Conservation (phyloP, 2,888 invertebrate species). For the Drosophila yooni region DNA sequence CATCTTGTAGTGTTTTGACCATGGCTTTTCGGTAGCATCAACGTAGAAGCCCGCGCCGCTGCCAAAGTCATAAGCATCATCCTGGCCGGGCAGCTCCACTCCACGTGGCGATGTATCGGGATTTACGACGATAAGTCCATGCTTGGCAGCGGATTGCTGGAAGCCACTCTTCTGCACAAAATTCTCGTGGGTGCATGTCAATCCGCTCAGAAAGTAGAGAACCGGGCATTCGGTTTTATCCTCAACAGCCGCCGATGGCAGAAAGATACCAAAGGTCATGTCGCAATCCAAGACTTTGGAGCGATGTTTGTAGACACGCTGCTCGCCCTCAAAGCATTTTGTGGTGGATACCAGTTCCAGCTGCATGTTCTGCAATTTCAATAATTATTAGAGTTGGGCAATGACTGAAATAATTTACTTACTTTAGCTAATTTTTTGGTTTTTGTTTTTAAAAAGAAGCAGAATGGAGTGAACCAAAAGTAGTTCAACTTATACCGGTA, state of each 20-base stretch:
- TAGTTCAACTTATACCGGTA: constrained; percentile 5
- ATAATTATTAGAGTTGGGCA: not conserved
- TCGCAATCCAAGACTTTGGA: constrained; percentile 90
- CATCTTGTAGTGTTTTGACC: constrained; percentile 97
- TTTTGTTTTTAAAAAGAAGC: not conserved
- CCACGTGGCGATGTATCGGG: constrained; percentile 99
- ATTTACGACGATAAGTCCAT: constrained; percentile 94
- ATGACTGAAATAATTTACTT: not conserved
- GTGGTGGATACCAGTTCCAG: constrained; percentile 73
- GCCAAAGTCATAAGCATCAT: constrained; percentile 97
- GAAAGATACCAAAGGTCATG: constrained; percentile 96
- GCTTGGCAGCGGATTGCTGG: constrained; percentile 94
- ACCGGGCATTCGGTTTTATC: constrained; percentile 88
- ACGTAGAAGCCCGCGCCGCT: constrained; percentile 98
- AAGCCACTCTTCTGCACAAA: constrained; percentile 98
- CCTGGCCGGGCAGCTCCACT: constrained; percentile 94
- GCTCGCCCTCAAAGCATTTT: constrained; percentile 82
- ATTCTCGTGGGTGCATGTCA: constrained; percentile 97
- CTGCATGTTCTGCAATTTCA: constrained; percentile 59
- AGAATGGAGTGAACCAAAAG: constrained; percentile 2
- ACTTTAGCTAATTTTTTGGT: constrained; percentile 5
- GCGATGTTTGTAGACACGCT: constrained; percentile 81
- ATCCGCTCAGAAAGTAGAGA: constrained; percentile 95
- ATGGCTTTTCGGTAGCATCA: constrained; percentile 95
- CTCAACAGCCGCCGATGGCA: constrained; percentile 89